Evolutionary conservation across 2,888 invertebrate genomes (phyloP).

Genomic region (Drosophila algonquin): DNA sequence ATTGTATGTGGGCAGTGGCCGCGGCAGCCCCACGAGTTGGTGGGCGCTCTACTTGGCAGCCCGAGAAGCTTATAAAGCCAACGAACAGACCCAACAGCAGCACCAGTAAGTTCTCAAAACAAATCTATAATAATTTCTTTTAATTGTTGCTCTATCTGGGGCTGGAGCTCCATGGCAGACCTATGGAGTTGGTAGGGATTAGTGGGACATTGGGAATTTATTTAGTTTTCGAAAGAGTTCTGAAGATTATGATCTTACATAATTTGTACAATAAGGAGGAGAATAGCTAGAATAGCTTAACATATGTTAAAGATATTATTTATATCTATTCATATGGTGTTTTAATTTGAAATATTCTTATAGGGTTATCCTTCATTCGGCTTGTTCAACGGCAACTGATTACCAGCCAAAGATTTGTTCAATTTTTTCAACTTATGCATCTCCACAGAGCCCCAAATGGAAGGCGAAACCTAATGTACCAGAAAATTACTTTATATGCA

Average conservation of each 20-base stretch:
- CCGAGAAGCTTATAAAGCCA: conserved; percentile 52
- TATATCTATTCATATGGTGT: no score
- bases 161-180: conserved; percentile 5
- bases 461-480: conserved; percentile 69
- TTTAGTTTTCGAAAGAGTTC: neutral
- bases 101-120: conserved; percentile 54
- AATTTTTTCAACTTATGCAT: conserved; percentile 35
- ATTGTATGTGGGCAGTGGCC: conserved; percentile 44
- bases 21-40: conserved; percentile 24
- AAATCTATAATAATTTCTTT: conserved; percentile 76
- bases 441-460: conserved; percentile 11
- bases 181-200: conserved; percentile 2
- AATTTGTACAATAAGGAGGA: no score
- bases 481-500: conserved; percentile 79
- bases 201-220: neutral
- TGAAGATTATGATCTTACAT: neutral
- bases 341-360: no score
- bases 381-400: neutral
- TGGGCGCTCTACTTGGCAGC: conserved; percentile 59
- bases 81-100: conserved; percentile 43
- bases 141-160: conserved; percentile 62
- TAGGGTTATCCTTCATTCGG: conserved; percentile 15
- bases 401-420: conserved; percentile 20
- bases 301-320: no score
- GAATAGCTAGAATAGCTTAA: no score